phyloP scores from a whole-genome alignment of 2,113 vertebrate genomes.

The Melanocharis versteri region DNA sequence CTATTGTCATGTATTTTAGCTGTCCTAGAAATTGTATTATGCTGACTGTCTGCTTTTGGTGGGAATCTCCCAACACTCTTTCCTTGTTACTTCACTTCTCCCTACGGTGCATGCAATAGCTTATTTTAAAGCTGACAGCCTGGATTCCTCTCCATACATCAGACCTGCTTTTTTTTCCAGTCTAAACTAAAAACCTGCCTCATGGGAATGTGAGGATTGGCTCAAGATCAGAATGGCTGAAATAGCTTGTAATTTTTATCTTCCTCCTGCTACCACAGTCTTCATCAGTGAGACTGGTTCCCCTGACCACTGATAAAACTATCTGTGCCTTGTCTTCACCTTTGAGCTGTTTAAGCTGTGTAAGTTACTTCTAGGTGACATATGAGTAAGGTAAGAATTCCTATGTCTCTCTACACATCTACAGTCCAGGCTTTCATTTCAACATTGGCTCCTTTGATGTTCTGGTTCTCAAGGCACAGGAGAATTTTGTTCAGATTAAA shows the following conservation, averaged over 20 bases:
- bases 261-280: neutral
- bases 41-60: neutral
- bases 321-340: neutral
- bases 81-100: neutral
- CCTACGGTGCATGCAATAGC: neutral
- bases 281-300: neutral
- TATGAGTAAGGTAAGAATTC: neutral
- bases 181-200: neutral
- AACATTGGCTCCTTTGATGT: neutral
- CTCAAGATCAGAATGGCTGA: neutral
- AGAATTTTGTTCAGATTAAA: neutral
- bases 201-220: neutral
- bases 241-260: neutral
- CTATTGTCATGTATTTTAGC: neutral
- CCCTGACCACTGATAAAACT: neutral
- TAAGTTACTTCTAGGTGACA: neutral
- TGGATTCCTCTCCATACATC: neutral
- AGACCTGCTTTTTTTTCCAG: neutral
- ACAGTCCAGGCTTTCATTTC: neutral
- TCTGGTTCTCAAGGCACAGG: neutral
- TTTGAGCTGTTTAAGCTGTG: neutral
- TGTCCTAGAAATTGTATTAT: neutral
- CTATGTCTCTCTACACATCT: neutral
- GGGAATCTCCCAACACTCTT: neutral
- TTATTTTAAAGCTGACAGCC: neutral